Base-by-base conservation (phyloP, 2,797 vertebrate genomes). In the Chloroceryle amazona region DNA sequence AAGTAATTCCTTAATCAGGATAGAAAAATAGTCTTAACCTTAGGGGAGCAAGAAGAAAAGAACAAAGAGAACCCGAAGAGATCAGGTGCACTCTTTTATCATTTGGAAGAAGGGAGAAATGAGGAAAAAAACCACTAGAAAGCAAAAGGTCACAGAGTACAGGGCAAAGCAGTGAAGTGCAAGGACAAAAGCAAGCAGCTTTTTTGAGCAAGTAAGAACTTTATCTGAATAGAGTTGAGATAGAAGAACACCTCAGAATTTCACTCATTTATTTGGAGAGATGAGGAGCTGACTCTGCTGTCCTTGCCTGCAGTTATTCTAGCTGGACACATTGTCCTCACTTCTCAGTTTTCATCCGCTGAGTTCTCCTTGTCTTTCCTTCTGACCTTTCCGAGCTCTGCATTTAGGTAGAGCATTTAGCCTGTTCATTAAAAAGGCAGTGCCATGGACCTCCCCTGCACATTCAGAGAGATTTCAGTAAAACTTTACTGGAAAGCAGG, bases 251-350 rank as follows among this genome's bases (percentile, higher is more conserved):
- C 39, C 39, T 39, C 39, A 39, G 39, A 39, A 39, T 39, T 39
- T 39, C 12, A 39, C 39, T 39, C 6, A 54, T 71, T 88, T 82
- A 15, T 85, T 75, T 54, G 14, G 62, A 80, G 62, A 81, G 10
- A 58, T 58, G 49, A 92, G 52, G 31, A 84, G 66, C 66, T 95
- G 92, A 94, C 67, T 93, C 65, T 58, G 46, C 83, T 90, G n/a
- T 63, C 42, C 76, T 89, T 28, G 21, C 35, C 51, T 70, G 60
- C 73, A 60, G 26, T 90, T 89, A 52, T 76, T 86, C 33, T 65
- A 81, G 7, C 21, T 33, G 31, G 60, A 60, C 35, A 4, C 0
- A 0, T 18, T 73, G 46, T 89, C 70, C 66, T 82, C 21, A 3
- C 51, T 44, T 66, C 92, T 94, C 80, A 71, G 52, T 58, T 95